These are phyloP conservation scores for Rhodophaea formosa DNA, from an alignment of 2,888 invertebrate species.

Conservation along the genomic window DNA sequence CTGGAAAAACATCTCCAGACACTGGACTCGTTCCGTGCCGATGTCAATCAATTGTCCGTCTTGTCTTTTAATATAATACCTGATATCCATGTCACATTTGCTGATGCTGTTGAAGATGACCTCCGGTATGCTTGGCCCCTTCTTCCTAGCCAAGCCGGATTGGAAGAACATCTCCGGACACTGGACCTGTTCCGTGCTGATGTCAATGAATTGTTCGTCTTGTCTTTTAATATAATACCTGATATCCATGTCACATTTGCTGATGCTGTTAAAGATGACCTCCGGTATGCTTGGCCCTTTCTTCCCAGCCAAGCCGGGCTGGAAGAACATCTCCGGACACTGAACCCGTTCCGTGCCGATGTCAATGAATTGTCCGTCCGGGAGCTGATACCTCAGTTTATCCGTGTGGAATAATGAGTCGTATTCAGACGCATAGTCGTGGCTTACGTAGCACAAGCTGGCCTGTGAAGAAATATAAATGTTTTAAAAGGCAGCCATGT, in stretches of 20 bases:
- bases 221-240: no score
- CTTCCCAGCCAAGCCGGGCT: conserved; percentile 89
- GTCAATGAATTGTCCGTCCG: conserved; percentile 90
- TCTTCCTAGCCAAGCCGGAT: conserved; percentile 88
- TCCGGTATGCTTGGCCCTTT: conserved; percentile 89
- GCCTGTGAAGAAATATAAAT: background rate
- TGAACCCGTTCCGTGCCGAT: conserved; percentile 91
- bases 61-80: no score
- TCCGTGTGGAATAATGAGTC: conserved; percentile 81
- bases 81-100: conserved; percentile 88
- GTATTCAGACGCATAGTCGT: background rate
- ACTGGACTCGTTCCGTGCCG: conserved; percentile 90
- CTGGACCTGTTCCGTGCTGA: conserved; percentile 90
- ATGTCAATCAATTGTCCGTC: conserved; percentile 91
- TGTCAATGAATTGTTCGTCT: conserved; percentile 90
- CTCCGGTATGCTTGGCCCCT: conserved; percentile 88
- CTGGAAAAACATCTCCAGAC: conserved; percentile 92
- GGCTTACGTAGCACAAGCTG: conserved; percentile 72
- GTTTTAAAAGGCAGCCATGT: no score
- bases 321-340: conserved; percentile 91
- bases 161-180: conserved; percentile 92
- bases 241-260: conserved; percentile 87
- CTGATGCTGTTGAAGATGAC: conserved; percentile 80
- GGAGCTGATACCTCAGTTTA: conserved; percentile 89
- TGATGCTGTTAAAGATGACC: conserved; percentile 79